Evolutionary conservation across 2,888 invertebrate genomes (phyloP), one percentile per base, ranked within the genome.

Genomic region (Molorchus minor): DNA sequence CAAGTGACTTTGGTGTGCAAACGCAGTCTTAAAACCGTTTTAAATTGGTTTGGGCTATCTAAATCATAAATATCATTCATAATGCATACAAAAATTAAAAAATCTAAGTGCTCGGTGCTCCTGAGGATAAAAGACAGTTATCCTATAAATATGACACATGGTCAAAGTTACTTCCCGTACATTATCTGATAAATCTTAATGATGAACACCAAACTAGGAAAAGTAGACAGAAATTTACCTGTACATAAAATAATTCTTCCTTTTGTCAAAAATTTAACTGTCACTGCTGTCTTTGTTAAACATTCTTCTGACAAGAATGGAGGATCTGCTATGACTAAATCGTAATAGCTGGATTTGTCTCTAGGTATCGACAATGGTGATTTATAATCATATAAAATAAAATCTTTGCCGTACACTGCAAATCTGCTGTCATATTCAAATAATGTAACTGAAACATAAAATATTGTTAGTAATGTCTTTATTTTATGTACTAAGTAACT

Each of bases 281-380:
- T 94, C 57, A 87, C 81, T 0, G 93, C 86, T 0, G 90, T 90
- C 82, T 96, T 96, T 0, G 87, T 85, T 44, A 97, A 84, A 79
- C 98, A 98, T 77, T 97, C 97, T 69, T 94, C 91, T 0, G 96
- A 92, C 1, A 98, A 83, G 80, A 97, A 98, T 0, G 98, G 98
- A 1, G 98, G 98, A 82, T 98, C 98, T 0, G 92, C 94, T 52
- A 98, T 84, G 0, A 98, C 91, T 17, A 98, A 77, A 79, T 96
- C 93, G 78, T 89, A 96, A 41, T 82, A 77, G 16, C 82, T 81
- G 1, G 82, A 70, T 10, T 87, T 80, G 8, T 89, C 86, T 25
- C 82, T 76, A 0, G 90, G 87, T 10, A 93, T 73, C 44, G 87
- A 84, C 8, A 90, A 83, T 0, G 94, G 94, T 8, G 82, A 79